Percentiles rank a stretch among this genome's conserved stretches.
phyloP scores from a whole-genome alignment of 1,140 invertebrate genomes.

The Camponotus pennsylvanicus region DNA sequence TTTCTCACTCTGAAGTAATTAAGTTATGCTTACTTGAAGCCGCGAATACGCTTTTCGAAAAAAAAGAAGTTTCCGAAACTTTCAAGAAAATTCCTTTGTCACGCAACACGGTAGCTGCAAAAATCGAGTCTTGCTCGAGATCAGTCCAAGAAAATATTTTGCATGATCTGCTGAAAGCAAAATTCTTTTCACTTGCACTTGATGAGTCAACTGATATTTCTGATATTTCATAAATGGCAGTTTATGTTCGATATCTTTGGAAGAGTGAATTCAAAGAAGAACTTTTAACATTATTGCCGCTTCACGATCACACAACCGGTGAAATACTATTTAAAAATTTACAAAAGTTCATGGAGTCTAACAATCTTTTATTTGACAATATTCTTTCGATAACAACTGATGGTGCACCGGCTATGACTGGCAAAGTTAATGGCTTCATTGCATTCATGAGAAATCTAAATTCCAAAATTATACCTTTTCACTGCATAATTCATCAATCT shows the following conservation, averaged over 20 bases:
- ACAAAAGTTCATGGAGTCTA: not conserved
- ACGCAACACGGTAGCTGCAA: not conserved
- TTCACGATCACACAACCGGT: not conserved
- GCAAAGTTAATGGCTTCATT: not conserved
- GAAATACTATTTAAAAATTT: not conserved
- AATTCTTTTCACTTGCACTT: not conserved
- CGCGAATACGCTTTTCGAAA: not conserved
- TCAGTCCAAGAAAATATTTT: not conserved
- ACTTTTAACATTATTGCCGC: not conserved
- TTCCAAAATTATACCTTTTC: not conserved
- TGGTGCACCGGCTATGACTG: not conserved
- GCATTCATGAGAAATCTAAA: not conserved
- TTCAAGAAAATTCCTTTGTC: not conserved
- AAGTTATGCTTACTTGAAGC: not conserved
- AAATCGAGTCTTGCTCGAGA: not conserved
- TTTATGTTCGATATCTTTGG: not conserved
- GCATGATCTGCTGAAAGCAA: not conserved
- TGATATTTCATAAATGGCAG: not conserved
- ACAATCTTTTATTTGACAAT: not conserved
- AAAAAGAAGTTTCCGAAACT: not conserved
- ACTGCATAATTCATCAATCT: not conserved
- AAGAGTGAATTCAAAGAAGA: not conserved
- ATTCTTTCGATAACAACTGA: not conserved
- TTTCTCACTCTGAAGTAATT: not conserved
- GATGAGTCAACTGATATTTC: not conserved